Base-by-base conservation (phyloP, 1,140 invertebrate genomes). In the Chrysomallon squamiferum region DNA sequence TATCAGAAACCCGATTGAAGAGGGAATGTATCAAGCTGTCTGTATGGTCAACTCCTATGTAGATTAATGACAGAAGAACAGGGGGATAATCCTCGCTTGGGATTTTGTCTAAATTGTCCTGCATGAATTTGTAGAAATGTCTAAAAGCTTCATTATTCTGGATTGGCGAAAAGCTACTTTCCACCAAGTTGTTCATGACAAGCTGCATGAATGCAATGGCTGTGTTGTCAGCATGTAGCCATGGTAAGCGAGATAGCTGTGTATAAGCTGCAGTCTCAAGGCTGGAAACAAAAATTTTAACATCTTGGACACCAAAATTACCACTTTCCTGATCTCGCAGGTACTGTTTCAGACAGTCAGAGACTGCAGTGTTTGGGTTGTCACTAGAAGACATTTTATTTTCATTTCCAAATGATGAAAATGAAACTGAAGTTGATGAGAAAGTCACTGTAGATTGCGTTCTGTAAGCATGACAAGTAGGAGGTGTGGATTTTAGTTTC, bases 191-290 rank as follows among this genome's bases (percentile, higher is more conserved):
- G 41, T 69, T 69, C 62, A 69, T 60, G 22, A 65, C 15, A 20
- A 69, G 38, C 58, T 69, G 67, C 57, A 69, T 65, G 18, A 50
- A 60, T 25, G 67, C 22, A 25, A 65, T 54, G 20, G 38, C 41
- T 1, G 25, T n/a, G 33, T 64, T 59, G 29, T 69, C 30, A 35
- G 3, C 49, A 30, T 69, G 62, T 20, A 69, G 30, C 67, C 67
- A 69, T 18, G 61, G 67, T 15, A 69, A 50, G 27, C 47, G 33
- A 15, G 38, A 22, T 18, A 68, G 22, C 25, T 56, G 32, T 6
- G 57, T 29, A 54, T 66, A 66, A 32, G 52, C 33, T 6, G 64
- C 58, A 35, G 33, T 52, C 22, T 49, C 38, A 6, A 66, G 33
- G 4, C 18, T n/a, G 6, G 20, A 27, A 33, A 50, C 5, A 22